Evolutionary conservation across 2,797 vertebrate genomes (phyloP).

Genomic region (Corythornis leucogaster): DNA sequence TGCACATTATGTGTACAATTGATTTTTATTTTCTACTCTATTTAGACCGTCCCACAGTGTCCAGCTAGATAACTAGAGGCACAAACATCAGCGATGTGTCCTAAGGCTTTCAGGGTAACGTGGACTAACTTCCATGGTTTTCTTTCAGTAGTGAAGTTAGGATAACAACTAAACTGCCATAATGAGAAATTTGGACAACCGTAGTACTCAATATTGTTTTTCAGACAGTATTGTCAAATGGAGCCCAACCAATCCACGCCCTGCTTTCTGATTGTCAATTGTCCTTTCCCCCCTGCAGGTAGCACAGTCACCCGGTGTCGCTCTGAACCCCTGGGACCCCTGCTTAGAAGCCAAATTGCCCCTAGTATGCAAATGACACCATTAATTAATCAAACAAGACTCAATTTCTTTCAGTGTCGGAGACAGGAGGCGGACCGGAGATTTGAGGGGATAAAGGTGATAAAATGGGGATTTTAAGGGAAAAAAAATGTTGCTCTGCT

Average conservation of each 20-base stretch:
- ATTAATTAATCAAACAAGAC: too few species aligned
- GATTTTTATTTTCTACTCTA: conserved; percentile 48
- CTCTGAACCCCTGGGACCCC: too few species aligned
- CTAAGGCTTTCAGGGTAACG: neutral
- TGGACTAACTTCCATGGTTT: neutral
- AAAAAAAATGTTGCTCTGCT: too few species aligned
- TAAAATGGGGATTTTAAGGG: too few species aligned
- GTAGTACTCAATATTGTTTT: neutral
- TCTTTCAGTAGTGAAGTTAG: neutral
- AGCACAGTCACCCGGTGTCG: too few species aligned
- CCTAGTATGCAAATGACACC: too few species aligned
- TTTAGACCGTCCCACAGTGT: conserved; percentile 9
- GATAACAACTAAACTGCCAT: neutral
- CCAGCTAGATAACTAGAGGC: neutral
- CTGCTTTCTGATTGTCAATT: too few species aligned
- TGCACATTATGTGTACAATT: conserved; percentile 24
- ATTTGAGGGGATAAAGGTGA: too few species aligned
- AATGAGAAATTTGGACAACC: neutral
- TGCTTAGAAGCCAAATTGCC: too few species aligned
- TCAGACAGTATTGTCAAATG: neutral
- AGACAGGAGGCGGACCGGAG: too few species aligned
- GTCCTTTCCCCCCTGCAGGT: too few species aligned
- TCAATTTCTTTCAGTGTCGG: too few species aligned
- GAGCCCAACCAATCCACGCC: neutral
- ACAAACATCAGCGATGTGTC: neutral